phyloP scores from a whole-genome alignment of 2,888 invertebrate genomes.

The Drosophila dives region DNA sequence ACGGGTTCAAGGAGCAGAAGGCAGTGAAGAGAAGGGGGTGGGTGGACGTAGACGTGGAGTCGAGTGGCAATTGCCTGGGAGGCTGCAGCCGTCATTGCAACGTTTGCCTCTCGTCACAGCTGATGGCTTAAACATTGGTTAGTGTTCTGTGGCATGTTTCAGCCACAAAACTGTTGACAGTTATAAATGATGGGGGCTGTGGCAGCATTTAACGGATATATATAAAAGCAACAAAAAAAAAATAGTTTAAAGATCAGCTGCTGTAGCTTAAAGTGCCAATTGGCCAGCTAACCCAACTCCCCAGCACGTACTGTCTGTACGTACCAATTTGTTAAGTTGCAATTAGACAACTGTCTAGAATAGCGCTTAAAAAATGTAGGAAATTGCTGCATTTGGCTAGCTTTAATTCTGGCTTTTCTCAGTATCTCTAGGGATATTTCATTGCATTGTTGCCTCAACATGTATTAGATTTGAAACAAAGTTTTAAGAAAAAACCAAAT shows the following conservation, averaged over 20 bases:
- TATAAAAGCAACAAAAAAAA: conserved; percentile 18
- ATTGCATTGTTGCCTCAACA: not conserved
- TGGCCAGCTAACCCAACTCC: conserved; percentile 19
- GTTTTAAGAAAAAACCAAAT: too few relatives aligned
- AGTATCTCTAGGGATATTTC: not conserved
- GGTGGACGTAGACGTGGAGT: conserved; percentile 1
- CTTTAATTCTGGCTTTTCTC: not conserved
- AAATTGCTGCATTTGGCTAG: not conserved
- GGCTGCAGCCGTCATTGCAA: conserved; percentile 28
- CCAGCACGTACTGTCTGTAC: conserved; percentile 1
- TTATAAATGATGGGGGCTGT: conserved; percentile 74
- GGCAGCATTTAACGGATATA: conserved; percentile 35
- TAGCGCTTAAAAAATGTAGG: not conserved
- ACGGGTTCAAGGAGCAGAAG: not conserved
- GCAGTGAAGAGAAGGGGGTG: not conserved
- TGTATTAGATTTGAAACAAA: not conserved
- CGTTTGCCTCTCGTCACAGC: conserved; percentile 37
- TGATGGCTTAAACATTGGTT: conserved; percentile 80
- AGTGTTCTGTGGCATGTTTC: conserved; percentile 43
- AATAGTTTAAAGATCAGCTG: conserved; percentile 30
- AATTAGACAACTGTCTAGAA: conserved; percentile 18
- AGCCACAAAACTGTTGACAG: conserved; percentile 78
- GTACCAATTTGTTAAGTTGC: conserved; percentile 28
- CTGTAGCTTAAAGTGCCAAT: conserved; percentile 48
- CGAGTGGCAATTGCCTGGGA: conserved; percentile 53